Base-by-base conservation (phyloP, 2,113 vertebrate species). In the Scomber scombrus region DNA sequence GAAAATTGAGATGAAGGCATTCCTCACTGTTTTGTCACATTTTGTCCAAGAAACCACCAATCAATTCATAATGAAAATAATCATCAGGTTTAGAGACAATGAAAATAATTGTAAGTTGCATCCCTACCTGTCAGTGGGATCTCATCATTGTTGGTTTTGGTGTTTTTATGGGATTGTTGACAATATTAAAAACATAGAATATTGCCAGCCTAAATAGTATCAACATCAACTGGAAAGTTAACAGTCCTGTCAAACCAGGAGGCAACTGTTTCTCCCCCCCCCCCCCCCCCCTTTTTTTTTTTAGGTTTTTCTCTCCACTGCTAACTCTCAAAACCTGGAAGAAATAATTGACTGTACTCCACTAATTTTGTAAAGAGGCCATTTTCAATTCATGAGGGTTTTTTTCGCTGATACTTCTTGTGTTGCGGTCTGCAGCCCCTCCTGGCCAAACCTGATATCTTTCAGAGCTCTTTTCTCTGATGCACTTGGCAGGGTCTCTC, bases 381-480 rank as follows among this genome's bases (percentile, higher is more conserved):
- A 79, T 90, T 92, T 89, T 82, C 61, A 90, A 65, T 88, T 87
- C 76, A 66, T 82, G 46, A 26, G 67, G 16, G 54, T 45, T 76
- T 58, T 63, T 54, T 68, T 50, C 56, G 14, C 64, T 73, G 75
- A 55, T 78, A 58, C 68, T 90, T 78, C 88, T 88, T 88, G 80
- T 91, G 85, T 85, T 85, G 86, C 64, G 51, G 70, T 75, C 75
- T 79, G 76, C 86, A 89, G 66, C 77, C 80, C 82, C 85, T 88
- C 87, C 82, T 90, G 84, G 83, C 70, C 90, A 84, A 94, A 93
- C 90, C 72, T 89, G 92, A 92, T 93, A 86, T 90, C 75, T 91
- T 75, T 84, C 80, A 84, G 74, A 88, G 85, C 78, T 79, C 74
- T 78, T 87, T 88, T 84, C 80, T 90, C 75, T 85, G 80, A 90